These are phyloP conservation scores for Cerastis leucographa DNA, from an alignment of 2,888 invertebrate species.

Conservation along the genomic window DNA sequence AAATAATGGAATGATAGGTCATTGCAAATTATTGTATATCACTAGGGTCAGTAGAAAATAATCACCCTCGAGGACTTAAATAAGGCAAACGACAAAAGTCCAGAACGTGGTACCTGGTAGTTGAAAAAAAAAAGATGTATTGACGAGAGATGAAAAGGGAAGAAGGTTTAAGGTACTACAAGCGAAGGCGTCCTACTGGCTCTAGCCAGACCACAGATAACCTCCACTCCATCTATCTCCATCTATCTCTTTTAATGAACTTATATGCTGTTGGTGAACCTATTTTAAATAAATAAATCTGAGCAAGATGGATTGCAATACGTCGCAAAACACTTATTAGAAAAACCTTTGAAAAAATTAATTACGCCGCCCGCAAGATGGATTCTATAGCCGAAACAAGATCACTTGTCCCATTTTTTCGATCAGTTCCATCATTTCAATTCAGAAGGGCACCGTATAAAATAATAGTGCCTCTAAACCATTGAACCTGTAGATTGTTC, in stretches of 20 bases:
- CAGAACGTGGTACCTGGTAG: neutral
- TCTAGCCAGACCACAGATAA: neutral
- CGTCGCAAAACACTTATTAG: neutral
- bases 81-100: neutral
- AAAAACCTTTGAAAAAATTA: neutral
- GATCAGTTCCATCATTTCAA: neutral
- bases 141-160: neutral
- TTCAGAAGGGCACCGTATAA: neutral
- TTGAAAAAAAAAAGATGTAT: neutral
- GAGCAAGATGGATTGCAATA: neutral
- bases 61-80: neutral
- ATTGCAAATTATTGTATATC: neutral
- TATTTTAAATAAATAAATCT: too few species aligned
- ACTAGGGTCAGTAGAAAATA: neutral
- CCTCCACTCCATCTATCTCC: too few species aligned
- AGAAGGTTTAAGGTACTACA: neutral
- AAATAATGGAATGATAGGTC: neutral
- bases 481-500: slow-evolving; percentile 2
- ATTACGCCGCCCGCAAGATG: neutral
- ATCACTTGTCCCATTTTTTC: neutral
- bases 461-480: neutral
- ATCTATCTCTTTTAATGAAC: too few species aligned
- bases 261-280: too few species aligned
- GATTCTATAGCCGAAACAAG: neutral
- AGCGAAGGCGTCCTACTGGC: too few species aligned